Base-by-base conservation (phyloP, 2,113 vertebrate species). In the Lepisosteus osseus region DNA sequence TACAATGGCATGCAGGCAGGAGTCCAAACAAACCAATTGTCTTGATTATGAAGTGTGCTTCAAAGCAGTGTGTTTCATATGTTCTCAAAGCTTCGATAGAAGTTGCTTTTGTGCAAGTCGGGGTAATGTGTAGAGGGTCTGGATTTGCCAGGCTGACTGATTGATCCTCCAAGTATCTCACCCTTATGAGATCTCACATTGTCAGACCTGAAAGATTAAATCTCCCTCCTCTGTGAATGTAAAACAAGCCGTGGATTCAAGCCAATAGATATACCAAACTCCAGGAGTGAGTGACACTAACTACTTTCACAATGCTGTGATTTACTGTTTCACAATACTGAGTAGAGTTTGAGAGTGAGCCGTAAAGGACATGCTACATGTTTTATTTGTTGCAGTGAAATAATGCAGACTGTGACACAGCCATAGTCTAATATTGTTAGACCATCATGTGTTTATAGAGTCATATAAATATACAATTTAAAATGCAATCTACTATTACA, bases 291-390 rank as follows among this genome's bases (percentile, higher is more conserved):
- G 45, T 11, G 4, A 14, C 40, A 3, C 11, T 29, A 65, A 13
- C 40, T 42, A 29, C 40, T 42, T 11, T 6, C 61, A 62, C 3
- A 13, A 40, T 41, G 63, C 2, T 4, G 43, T 66, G 66, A 54
- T 68, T 51, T 68, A 68, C 51, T 40, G 66, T 55, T 68, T 51
- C 11, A 54, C 45, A 54, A 7, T 9, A 3, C n/a, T 44, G 67
- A 71, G 12, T 61, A 6, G 61, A 40, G 55, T 70, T 76, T 67
- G 62, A 44, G 67, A 57, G 69, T 68, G 71, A 67, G 41, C 69
- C 74, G 55, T 55, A 45, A 72, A 63, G 69, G 51, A 78, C 77
- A 72, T 74, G 76, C 78, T 76, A 80, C 78, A 78, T 78, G 57
- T 17, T 54, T 65, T 75, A 75, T 71, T 57, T 75, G 63, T 70